Evolutionary conservation across 2,113 vertebrate species (phyloP).

Genomic region (Megaceryle torquata): DNA sequence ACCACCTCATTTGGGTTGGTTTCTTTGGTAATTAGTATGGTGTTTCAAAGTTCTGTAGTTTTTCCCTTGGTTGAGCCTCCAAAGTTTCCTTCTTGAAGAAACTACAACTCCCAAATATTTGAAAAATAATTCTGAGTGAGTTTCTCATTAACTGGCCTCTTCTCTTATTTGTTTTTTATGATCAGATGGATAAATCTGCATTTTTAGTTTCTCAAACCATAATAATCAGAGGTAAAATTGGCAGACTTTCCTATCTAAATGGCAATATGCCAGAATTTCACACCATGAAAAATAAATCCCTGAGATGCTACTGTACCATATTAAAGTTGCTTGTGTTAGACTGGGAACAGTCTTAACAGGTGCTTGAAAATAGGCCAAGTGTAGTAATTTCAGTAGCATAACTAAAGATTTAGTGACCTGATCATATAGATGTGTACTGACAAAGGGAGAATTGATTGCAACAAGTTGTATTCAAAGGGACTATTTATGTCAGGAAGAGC

Average conservation of each 20-base stretch:
- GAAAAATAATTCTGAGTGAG: neutral
- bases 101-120: neutral
- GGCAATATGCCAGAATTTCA: neutral
- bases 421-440: neutral
- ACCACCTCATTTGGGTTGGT: neutral
- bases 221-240: neutral
- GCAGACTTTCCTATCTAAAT: neutral
- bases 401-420: neutral
- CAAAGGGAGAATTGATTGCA: neutral
- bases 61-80: neutral
- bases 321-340: neutral
- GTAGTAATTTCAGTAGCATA: neutral
- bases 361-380: neutral
- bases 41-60: neutral
- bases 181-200: neutral
- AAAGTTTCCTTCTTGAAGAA: neutral
- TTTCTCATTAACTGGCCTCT: neutral
- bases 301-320: neutral
- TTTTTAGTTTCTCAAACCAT: neutral
- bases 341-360: neutral
- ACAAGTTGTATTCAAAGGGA: neutral
- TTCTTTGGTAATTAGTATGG: neutral
- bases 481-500: neutral
- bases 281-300: neutral
- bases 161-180: neutral